phyloP scores from a whole-genome alignment of 2,888 invertebrate species.

The Seladonia tumulorum region DNA sequence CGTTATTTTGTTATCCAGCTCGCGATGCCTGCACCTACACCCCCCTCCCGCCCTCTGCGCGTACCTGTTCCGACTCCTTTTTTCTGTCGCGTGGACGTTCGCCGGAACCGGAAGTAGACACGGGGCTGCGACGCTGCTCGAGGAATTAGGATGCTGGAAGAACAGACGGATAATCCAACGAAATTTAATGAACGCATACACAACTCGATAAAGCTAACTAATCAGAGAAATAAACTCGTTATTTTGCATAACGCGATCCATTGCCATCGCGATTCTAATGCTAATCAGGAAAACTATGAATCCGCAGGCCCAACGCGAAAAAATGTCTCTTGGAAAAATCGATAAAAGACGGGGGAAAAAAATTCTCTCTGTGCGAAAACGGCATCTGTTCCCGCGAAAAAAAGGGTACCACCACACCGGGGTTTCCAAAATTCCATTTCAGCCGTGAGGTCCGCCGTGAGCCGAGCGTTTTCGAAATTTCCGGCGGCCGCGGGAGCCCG shows the following conservation, averaged over 20 bases:
- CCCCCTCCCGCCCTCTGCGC: neutral
- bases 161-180: neutral
- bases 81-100: neutral
- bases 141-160: neutral
- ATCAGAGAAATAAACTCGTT: no score
- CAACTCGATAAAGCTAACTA: no score
- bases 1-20: slow-evolving; percentile 46
- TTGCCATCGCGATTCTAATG: no score
- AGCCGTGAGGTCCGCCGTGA: neutral
- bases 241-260: no score
- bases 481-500: neutral
- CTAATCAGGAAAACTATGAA: no score
- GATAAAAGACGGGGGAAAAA: no score
- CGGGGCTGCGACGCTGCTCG: neutral
- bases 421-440: neutral
- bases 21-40: neutral
- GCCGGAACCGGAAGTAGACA: neutral
- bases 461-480: slow-evolving; percentile 20
- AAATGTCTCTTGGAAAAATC: neutral
- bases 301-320: no score
- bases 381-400: neutral
- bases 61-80: neutral
- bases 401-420: neutral
- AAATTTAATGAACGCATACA: neutral
- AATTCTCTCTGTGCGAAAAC: neutral